phyloP scores from a whole-genome alignment of 1,140 invertebrate species.

The fruit fly (Drosophila melanogaster) region DNA sequence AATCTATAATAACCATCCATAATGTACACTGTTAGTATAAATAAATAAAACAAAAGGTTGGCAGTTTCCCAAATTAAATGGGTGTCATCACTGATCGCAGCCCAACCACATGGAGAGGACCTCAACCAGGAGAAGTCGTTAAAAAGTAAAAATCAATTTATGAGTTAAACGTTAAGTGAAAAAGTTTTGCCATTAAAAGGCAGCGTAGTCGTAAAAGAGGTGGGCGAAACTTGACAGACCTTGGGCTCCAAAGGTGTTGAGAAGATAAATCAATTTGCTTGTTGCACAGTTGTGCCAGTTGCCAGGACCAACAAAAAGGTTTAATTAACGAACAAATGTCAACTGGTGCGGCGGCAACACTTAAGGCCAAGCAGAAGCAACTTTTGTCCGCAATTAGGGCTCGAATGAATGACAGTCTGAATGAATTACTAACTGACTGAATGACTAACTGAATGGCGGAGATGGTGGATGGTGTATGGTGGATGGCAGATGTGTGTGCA shows the following conservation, averaged over 20 bases:
- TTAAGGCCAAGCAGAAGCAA: slow-evolving; percentile 53
- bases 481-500: slow-evolving; percentile 9
- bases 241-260: slow-evolving; percentile 67
- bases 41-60: too few relatives aligned
- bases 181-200: slow-evolving; percentile 81
- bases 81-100: slow-evolving; percentile 13
- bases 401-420: slow-evolving; percentile 77
- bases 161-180: slow-evolving; percentile 83
- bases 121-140: slow-evolving; percentile 51
- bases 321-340: slow-evolving; percentile 83
- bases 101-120: slow-evolving; percentile 15
- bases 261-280: slow-evolving; percentile 82
- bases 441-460: slow-evolving; percentile 31
- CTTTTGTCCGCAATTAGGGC: slow-evolving; percentile 80
- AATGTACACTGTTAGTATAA: too few relatives aligned
- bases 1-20: too few relatives aligned
- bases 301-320: slow-evolving; percentile 74
- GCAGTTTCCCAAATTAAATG: background rate
- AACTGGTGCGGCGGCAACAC: slow-evolving; percentile 49
- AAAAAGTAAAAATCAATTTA: slow-evolving; percentile 84
- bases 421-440: slow-evolving; percentile 66
- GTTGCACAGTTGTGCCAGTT: slow-evolving; percentile 70
- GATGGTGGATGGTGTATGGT: background rate
- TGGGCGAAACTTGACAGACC: slow-evolving; percentile 51
- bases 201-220: slow-evolving; percentile 35